A percentile compares a stretch with the other conserved stretches of the same genome.
Evolutionary conservation across 2,888 invertebrate species (phyloP).

Genomic region (Torymus tubicola): DNA sequence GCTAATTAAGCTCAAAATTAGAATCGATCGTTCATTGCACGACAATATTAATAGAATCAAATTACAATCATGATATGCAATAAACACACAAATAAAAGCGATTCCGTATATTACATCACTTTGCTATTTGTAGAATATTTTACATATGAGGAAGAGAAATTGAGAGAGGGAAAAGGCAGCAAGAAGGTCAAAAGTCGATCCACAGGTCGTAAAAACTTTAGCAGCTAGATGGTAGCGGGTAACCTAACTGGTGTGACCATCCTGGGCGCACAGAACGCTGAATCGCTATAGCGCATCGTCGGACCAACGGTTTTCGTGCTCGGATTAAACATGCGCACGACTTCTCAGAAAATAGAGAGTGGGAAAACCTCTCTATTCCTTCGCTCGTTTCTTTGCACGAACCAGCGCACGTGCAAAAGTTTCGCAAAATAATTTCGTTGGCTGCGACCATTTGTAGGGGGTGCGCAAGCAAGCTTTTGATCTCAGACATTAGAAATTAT

Average conservation of each 20-base stretch:
- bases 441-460: slow-evolving; percentile 12
- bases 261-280: background rate
- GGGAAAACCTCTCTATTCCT: background rate
- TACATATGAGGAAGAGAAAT: background rate
- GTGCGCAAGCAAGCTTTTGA: background rate
- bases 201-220: slow-evolving; percentile 55
- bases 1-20: too few species aligned
- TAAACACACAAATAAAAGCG: too few species aligned
- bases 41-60: too few species aligned
- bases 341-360: background rate
- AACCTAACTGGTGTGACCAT: background rate
- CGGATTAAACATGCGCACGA: slow-evolving; percentile 37
- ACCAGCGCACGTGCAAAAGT: background rate
- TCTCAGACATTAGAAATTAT: slow-evolving; percentile 38
- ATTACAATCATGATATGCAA: too few species aligned
- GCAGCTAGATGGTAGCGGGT: slow-evolving; percentile 50
- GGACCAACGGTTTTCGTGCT: too few species aligned
- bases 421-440: slow-evolving; percentile 50
- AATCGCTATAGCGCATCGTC: background rate
- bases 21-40: too few species aligned
- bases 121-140: too few species aligned
- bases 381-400: background rate
- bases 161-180: background rate
- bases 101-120: too few species aligned
- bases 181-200: slow-evolving; percentile 45